phyloP scores from a whole-genome alignment of 1,140 invertebrate genomes.

The Solen grandis region DNA sequence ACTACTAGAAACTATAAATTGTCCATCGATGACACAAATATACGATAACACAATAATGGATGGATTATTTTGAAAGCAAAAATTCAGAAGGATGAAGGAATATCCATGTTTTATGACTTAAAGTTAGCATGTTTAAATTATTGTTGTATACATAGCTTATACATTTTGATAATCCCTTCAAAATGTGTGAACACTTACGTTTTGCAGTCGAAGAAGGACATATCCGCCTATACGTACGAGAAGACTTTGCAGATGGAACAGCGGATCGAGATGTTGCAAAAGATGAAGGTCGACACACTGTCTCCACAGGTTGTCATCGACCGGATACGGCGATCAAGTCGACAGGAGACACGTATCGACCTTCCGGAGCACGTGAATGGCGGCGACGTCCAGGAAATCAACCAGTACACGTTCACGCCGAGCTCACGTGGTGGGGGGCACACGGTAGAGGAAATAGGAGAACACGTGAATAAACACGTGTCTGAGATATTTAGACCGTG shows the following conservation, averaged over 20 bases:
- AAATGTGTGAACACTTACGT: too few species aligned
- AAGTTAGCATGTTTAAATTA: too few species aligned
- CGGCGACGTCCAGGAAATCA: conserved; percentile 6
- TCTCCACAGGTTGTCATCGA: background rate
- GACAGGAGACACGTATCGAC: background rate
- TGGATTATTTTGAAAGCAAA: too few species aligned
- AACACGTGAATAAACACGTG: conserved; percentile 20
- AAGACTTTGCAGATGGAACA: conserved; percentile 99
- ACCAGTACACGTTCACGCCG: conserved; percentile 19
- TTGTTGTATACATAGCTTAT: too few species aligned
- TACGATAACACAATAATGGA: too few species aligned
- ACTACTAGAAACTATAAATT: too few species aligned
- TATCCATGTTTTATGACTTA: too few species aligned
- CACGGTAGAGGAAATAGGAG: conserved; percentile 1
- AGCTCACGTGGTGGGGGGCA: background rate
- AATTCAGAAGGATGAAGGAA: too few species aligned
- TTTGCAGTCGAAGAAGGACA: conserved; percentile 90
- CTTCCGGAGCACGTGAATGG: background rate
- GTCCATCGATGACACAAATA: too few species aligned
- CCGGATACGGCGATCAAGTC: background rate
- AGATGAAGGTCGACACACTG: conserved; percentile 82
- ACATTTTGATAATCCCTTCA: too few species aligned
- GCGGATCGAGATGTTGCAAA: conserved; percentile 96
- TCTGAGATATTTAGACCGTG: background rate
- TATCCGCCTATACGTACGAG: conserved; percentile 99